Conservation (phyloP, 1,140 invertebrate species). For the Caerostris darwini region DNA sequence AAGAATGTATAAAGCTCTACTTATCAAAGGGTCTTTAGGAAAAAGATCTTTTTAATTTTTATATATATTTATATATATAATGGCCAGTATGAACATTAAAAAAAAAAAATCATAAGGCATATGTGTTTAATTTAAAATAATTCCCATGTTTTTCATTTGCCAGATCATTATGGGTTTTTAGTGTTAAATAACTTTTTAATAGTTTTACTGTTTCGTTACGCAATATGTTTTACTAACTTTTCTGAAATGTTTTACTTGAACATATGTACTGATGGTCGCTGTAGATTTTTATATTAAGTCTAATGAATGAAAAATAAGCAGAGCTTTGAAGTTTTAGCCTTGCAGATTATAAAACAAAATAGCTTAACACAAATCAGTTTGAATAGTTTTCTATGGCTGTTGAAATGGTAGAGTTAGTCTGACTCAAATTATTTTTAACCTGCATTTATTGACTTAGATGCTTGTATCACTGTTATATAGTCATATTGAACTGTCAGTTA, state of each 20-base stretch:
- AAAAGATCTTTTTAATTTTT: no score
- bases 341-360: not conserved
- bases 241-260: not conserved
- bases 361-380: slow-evolving; percentile 10
- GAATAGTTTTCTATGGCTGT: slow-evolving; percentile 55
- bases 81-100: no score
- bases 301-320: not conserved
- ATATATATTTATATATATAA: no score
- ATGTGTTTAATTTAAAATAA: no score
- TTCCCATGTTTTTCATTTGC: no score
- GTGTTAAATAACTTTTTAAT: no score
- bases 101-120: no score
- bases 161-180: no score
- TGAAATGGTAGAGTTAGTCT: slow-evolving; percentile 41
- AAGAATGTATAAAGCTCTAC: no score
- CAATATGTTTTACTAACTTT: not conserved
- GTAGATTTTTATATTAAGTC: not conserved
- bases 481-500: not conserved
- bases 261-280: not conserved
- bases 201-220: no score
- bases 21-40: no score
- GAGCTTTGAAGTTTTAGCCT: slow-evolving; percentile 55
- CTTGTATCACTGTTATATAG: not conserved
- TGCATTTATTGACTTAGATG: not conserved
- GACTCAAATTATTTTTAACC: not conserved